Percentiles rank a stretch among this genome's conserved stretches.
These are phyloP conservation scores for Euwallacea fornicatus DNA, from an alignment of 1,140 invertebrate genomes.

Conservation along the genomic window DNA sequence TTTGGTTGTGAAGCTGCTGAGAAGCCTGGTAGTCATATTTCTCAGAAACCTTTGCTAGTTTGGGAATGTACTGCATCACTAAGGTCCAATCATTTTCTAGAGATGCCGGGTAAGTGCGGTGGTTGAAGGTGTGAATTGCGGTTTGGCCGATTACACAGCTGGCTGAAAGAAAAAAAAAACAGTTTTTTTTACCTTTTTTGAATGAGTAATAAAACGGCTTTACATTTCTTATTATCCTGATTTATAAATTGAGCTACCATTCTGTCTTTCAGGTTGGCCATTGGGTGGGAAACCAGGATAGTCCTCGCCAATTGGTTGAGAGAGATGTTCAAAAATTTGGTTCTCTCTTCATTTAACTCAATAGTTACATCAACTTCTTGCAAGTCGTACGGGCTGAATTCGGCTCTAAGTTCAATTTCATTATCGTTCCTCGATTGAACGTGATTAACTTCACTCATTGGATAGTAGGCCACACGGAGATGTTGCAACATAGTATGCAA, in stretches of 20 bases:
- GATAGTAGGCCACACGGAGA: constrained; percentile 14
- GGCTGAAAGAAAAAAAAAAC: constrained; percentile 55
- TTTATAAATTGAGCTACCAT: constrained; percentile 49
- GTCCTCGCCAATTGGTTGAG: constrained; percentile 44
- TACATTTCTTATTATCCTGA: constrained; percentile 44
- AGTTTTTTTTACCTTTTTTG: not conserved
- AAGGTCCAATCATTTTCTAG: constrained; percentile 60
- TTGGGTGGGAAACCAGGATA: constrained; percentile 54
- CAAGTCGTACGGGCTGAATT: constrained; percentile 56
- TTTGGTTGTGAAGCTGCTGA: constrained; percentile 59
- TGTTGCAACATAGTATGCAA: constrained; percentile 14
- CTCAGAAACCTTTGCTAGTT: constrained; percentile 51
- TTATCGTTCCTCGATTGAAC: not conserved
- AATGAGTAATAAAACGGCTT: constrained; percentile 21
- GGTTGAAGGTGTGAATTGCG: constrained; percentile 63
- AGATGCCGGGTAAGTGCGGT: constrained; percentile 59
- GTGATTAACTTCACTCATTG: constrained; percentile 1
- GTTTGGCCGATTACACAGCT: constrained; percentile 61
- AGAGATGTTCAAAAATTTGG: constrained; percentile 52
- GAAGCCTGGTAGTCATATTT: constrained; percentile 59
- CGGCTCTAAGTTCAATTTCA: constrained; percentile 39
- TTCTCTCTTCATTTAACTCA: constrained; percentile 51
- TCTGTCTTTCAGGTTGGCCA: constrained; percentile 50
- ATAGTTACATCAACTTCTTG: constrained; percentile 54
- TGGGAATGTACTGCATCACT: constrained; percentile 57